Evolutionary conservation across 2,797 vertebrate species (phyloP).

Genomic region (Gobio occitaniae): DNA sequence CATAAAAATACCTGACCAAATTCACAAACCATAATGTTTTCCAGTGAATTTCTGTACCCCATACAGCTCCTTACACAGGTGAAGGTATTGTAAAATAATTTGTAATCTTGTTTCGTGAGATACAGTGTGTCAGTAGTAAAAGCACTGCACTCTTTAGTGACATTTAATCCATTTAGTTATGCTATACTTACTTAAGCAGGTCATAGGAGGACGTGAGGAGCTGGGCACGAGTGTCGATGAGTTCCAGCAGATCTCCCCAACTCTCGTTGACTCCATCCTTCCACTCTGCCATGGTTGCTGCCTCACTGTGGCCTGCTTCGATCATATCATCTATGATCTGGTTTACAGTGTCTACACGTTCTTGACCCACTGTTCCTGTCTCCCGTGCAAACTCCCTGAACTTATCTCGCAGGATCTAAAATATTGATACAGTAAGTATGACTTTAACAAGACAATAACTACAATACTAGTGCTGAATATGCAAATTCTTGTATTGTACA

Average conservation of each 20-base stretch:
- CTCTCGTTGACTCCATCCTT: slow-evolving; percentile 94
- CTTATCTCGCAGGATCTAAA: slow-evolving; percentile 90
- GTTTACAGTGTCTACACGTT: slow-evolving; percentile 90
- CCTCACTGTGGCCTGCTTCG: slow-evolving; percentile 86
- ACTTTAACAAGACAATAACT: not conserved
- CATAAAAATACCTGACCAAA: slow-evolving; percentile 89
- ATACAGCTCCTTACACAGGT: not conserved
- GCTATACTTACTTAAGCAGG: slow-evolving; percentile 83
- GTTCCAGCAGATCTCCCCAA: slow-evolving; percentile 96
- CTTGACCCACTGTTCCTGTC: slow-evolving; percentile 89
- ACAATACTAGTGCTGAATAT: not conserved
- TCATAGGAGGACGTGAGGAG: slow-evolving; percentile 91
- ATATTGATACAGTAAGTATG: not conserved
- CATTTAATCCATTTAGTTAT: not conserved
- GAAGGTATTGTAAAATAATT: not conserved
- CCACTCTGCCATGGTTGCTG: slow-evolving; percentile 93
- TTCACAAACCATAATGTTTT: not conserved
- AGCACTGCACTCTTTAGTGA: slow-evolving; percentile 7
- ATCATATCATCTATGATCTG: slow-evolving; percentile 91
- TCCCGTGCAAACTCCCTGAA: slow-evolving; percentile 94
- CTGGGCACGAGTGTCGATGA: slow-evolving; percentile 94
- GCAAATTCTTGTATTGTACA: not conserved
- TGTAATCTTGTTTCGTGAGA: not conserved
- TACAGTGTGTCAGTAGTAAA: not conserved
- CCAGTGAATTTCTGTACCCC: not conserved